Conservation (phyloP, 2,888 invertebrate species). For the Drosophila yooni region DNA sequence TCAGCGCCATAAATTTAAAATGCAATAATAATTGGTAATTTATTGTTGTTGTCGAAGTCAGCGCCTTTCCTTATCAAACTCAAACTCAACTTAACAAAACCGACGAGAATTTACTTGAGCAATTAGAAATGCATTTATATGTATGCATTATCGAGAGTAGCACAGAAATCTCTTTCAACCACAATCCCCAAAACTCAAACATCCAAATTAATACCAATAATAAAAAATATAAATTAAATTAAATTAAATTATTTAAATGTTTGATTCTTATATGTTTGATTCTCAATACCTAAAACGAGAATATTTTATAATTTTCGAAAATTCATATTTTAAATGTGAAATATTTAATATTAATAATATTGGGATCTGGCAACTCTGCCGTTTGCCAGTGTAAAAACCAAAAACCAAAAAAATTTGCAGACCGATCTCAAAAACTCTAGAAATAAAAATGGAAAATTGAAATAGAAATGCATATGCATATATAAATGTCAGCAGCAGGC, state of each 20-base stretch:
- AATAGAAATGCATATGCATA: conserved; percentile 45
- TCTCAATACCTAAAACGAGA: too few relatives aligned
- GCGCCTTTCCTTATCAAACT: conserved; percentile 56
- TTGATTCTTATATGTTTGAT: background rate
- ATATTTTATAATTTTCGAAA: background rate
- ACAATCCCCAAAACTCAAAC: background rate
- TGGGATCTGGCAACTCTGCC: background rate
- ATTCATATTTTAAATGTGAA: background rate
- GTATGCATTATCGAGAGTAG: background rate
- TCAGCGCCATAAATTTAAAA: conserved; percentile 18
- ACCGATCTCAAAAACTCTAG: background rate
- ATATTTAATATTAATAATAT: background rate
- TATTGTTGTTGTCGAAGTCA: background rate
- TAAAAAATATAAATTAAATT: background rate
- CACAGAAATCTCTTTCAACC: background rate
- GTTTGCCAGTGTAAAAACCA: too few relatives aligned
- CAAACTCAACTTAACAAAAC: conserved; percentile 28
- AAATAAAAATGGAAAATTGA: conserved; percentile 24
- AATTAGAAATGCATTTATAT: conserved; percentile 29
- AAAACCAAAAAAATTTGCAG: background rate
- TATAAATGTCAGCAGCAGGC: conserved; percentile 21
- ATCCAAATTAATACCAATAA: background rate
- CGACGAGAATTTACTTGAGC: conserved; percentile 24
- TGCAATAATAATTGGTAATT: background rate
- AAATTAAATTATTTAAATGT: background rate